Base-by-base conservation (phyloP, 2,888 invertebrate species). In the Monopis laevigella region DNA sequence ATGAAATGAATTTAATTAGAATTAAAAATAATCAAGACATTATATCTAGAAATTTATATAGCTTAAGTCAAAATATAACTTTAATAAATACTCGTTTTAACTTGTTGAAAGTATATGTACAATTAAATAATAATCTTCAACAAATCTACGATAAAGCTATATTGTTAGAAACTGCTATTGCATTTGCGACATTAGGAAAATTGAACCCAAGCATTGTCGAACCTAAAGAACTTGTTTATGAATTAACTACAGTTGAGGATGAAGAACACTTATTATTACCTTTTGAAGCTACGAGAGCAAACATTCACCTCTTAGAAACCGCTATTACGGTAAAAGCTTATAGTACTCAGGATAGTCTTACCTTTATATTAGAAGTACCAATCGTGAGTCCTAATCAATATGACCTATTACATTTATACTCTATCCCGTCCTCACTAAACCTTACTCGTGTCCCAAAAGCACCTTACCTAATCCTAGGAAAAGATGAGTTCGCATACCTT, bases 301-400 rank as follows among this genome's bases (percentile, higher is more conserved):
- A 35, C 11, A 35, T 35, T 18, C 17, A 35, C 16, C 16, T 35
- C 8, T n/a, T 35, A 35, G 19, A 35, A 12, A 14, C 19, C 8
- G 8, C 19, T 8, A 35, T 35, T 5, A 32, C 13, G 4, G 19
- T 35, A 6, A 35, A 35, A 35, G 35, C 35, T n/a, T 35, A 35
- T 35, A 35, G 35, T 18, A 35, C 35, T 10, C 3, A 3, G 3
- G n/a, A 18, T 2, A 18, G 10, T 18, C 3, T 35, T 6, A 35
- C 17, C 3, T 35, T 35, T 35, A 18, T 35, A 35, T 35, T 35
- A 35, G 35, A 35, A 10, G 19, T 35, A 5, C 35, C 35, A 4
- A 35, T 35, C n/a, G 35, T 35, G 14, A 18, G 19, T 11, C 5
- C 6, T 6, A n/a, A 3, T 4, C 19, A 16, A 18, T 35, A 18